Evolutionary conservation across 37 sponge, comb jelly and placozoan genomes (phyloP).

Genomic region (Dysidea cf. avara): DNA sequence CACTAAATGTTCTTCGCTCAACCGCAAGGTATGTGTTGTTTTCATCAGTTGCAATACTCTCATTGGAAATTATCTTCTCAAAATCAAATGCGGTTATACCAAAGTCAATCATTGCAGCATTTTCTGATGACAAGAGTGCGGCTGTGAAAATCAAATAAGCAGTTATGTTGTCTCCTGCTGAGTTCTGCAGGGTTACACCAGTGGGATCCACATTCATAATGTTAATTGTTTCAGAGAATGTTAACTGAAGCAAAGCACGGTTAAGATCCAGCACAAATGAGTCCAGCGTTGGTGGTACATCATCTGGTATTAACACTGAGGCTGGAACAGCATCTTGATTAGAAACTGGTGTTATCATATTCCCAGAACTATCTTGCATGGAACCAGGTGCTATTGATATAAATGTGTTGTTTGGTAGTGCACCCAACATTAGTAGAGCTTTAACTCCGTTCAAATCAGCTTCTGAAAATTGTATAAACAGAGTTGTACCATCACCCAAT

Average conservation of each 20-base stretch:
- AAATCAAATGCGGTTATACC: conserved; percentile 72
- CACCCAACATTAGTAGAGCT: conserved; percentile 49
- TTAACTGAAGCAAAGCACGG: conserved; percentile 56
- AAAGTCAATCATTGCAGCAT: conserved; percentile 49
- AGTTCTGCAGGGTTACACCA: conserved; percentile 54
- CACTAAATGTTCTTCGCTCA: conserved; percentile 32
- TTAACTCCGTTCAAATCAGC: conserved; percentile 76
- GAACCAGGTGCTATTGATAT: conserved; percentile 31
- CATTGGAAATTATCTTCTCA: conserved; percentile 9
- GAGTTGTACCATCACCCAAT: no score
- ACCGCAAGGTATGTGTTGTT: conserved; percentile 63
- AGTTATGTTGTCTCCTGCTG: conserved; percentile 26
- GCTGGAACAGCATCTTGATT: conserved; percentile 20
- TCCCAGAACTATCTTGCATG: conserved; percentile 62
- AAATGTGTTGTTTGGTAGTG: conserved; percentile 69
- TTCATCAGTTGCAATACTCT: conserved; percentile 34
- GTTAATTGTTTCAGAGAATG: conserved; percentile 72
- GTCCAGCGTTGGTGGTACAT: conserved; percentile 29
- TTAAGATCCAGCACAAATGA: conserved; percentile 68
- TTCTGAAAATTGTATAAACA: conserved; percentile 1
- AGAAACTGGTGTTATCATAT: conserved; percentile 44
- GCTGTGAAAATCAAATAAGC: conserved; percentile 38
- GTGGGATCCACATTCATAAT: conserved; percentile 41
- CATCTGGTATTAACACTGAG: conserved; percentile 28
- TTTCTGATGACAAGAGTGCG: conserved; percentile 31